A percentile compares a stretch with the other conserved stretches of the same genome.
phyloP scores from a whole-genome alignment of 2,888 invertebrate genomes.

The Brachyptera putata region DNA sequence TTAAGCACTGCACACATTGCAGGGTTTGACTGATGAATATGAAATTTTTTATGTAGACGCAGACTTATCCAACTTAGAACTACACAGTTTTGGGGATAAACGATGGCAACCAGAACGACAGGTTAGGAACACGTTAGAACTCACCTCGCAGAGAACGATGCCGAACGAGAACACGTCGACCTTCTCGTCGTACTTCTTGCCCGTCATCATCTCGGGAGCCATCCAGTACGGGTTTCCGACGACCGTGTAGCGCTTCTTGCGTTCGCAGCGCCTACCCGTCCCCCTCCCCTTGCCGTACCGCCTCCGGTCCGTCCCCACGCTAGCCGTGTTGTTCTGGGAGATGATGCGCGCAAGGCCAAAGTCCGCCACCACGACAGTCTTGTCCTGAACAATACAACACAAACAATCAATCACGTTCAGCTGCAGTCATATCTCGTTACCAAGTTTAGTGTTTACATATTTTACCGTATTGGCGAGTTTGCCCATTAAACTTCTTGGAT shows the following conservation, averaged over 20 bases:
- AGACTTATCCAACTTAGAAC: too few relatives aligned
- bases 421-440: too few relatives aligned
- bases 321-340: conserved; percentile 38
- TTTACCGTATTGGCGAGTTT: too few relatives aligned
- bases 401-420: too few relatives aligned
- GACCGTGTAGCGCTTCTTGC: conserved; percentile 88
- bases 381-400: conserved; percentile 65
- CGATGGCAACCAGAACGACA: too few relatives aligned
- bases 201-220: conserved; percentile 99
- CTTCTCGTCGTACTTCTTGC: conserved; percentile 92
- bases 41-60: too few relatives aligned
- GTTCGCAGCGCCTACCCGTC: conserved; percentile 55
- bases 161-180: conserved; percentile 96
- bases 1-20: too few relatives aligned
- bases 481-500: too few relatives aligned
- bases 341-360: conserved; percentile 88
- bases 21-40: too few relatives aligned
- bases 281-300: conserved; percentile 40
- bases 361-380: conserved; percentile 91
- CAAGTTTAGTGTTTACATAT: too few relatives aligned
- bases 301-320: conserved; percentile 37
- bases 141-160: conserved; percentile 88
- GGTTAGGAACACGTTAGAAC: too few relatives aligned
- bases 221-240: conserved; percentile 98
- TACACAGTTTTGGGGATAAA: too few relatives aligned